These are phyloP conservation scores for Atherinomorus stipes DNA, from an alignment of 2,113 vertebrate species.

Conservation along the genomic window DNA sequence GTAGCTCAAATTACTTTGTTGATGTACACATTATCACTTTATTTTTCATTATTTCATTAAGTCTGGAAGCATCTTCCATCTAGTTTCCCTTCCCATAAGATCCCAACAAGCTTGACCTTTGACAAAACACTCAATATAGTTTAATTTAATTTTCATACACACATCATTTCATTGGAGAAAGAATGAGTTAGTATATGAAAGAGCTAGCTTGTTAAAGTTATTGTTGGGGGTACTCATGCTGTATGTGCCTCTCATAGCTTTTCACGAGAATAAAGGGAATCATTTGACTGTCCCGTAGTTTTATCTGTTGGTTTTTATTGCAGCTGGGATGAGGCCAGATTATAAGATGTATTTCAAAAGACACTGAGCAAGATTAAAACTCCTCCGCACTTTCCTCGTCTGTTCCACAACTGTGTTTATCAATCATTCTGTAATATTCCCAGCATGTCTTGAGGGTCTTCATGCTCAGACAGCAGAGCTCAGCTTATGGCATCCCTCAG, in stretches of 20 bases:
- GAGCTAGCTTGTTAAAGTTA: slow-evolving; percentile 11
- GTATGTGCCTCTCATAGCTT: slow-evolving; percentile 27
- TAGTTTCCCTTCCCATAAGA: slow-evolving; percentile 2
- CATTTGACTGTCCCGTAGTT: slow-evolving; percentile 37
- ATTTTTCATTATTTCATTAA: too few relatives aligned
- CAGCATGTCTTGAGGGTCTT: slow-evolving; percentile 72
- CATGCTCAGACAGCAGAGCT: slow-evolving; percentile 65
- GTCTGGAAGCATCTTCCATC: too few relatives aligned
- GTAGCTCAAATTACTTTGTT: not conserved
- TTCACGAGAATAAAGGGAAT: slow-evolving; percentile 59
- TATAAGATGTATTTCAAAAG: slow-evolving; percentile 72
- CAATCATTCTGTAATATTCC: slow-evolving; percentile 76
- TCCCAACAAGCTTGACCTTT: not conserved
- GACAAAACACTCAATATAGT: not conserved
- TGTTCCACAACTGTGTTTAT: slow-evolving; percentile 71
- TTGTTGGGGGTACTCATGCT: not conserved
- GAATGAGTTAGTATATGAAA: slow-evolving; percentile 12
- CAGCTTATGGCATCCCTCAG: slow-evolving; percentile 73
- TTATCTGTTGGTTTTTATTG: slow-evolving; percentile 68
- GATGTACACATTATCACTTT: too few relatives aligned
- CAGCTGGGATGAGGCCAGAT: slow-evolving; percentile 52
- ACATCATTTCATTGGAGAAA: slow-evolving; percentile 26
- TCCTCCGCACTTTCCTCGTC: slow-evolving; percentile 57
- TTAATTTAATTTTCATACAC: slow-evolving; percentile 10
- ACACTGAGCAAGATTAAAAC: slow-evolving; percentile 63